phyloP scores from a whole-genome alignment of 2,113 vertebrate genomes.

The Corapipo altera region DNA sequence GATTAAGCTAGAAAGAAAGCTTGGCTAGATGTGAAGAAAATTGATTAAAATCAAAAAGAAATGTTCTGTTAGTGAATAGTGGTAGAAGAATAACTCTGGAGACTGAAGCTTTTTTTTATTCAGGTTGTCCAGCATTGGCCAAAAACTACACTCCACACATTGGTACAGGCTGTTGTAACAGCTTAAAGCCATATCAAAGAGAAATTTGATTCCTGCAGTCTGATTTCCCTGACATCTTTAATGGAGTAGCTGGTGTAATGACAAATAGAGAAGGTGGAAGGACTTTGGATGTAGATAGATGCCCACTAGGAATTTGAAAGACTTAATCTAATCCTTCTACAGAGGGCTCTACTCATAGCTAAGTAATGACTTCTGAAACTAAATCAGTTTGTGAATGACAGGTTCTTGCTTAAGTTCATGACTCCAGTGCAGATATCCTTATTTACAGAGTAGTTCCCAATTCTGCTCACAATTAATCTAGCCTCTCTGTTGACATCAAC shows the following conservation, averaged over 20 bases:
- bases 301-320: background rate
- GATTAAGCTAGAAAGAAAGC: background rate
- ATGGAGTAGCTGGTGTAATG: background rate
- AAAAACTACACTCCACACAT: background rate
- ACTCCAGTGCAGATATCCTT: background rate
- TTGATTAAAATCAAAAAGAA: background rate
- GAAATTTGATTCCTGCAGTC: background rate
- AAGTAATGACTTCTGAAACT: conserved; percentile 16
- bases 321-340: conserved; percentile 4
- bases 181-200: background rate
- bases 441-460: conserved; percentile 13
- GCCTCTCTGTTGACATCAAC: background rate
- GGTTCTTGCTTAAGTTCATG: conserved; percentile 9
- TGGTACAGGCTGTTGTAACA: background rate
- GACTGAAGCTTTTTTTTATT: background rate
- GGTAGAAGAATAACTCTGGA: background rate
- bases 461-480: conserved; percentile 28
- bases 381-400: conserved; percentile 1
- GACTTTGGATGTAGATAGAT: background rate
- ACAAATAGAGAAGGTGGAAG: background rate
- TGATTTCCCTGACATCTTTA: background rate
- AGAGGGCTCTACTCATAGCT: background rate
- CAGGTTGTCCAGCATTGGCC: background rate
- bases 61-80: background rate
- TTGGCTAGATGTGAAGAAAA: background rate